phyloP scores from a whole-genome alignment of 2,113 vertebrate genomes.

The Deroptyus accipitrinus region DNA sequence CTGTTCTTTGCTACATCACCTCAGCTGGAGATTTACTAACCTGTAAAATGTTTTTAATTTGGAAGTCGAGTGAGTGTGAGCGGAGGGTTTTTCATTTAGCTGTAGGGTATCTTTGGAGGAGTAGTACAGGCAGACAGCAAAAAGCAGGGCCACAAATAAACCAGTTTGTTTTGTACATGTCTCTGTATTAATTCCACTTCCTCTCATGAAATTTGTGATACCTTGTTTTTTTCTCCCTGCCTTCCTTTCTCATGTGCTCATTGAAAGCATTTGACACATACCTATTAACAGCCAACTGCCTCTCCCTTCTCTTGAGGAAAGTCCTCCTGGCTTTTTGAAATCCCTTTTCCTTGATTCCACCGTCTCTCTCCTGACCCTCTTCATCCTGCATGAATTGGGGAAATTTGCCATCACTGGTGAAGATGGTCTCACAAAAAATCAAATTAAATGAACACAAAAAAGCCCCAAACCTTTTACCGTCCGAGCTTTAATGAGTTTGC shows the following conservation, averaged over 20 bases:
- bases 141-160: constrained; percentile 18
- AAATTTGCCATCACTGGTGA: constrained; percentile 69
- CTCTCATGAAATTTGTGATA: constrained; percentile 20
- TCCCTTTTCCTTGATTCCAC: constrained; percentile 20
- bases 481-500: constrained; percentile 75
- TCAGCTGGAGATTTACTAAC: constrained; percentile 89
- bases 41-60: constrained; percentile 87
- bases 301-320: constrained; percentile 50
- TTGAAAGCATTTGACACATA: constrained; percentile 9
- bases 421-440: constrained; percentile 71
- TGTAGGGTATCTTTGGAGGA: constrained; percentile 59
- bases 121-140: background rate
- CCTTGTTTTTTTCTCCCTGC: background rate
- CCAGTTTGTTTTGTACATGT: constrained; percentile 8
- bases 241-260: constrained; percentile 10
- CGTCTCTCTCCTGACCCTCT: background rate
- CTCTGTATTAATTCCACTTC: constrained; percentile 47
- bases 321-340: constrained; percentile 45
- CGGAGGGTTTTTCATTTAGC: constrained; percentile 66
- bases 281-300: constrained; percentile 51
- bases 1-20: constrained; percentile 94
- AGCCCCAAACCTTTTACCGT: constrained; percentile 60
- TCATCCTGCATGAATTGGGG: constrained; percentile 37
- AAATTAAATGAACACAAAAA: constrained; percentile 55
- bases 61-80: constrained; percentile 77